Percentiles rank a stretch among this genome's conserved stretches.
These are phyloP conservation scores for Notiomystis cincta DNA, from an alignment of 2,113 vertebrate genomes.

Conservation along the genomic window DNA sequence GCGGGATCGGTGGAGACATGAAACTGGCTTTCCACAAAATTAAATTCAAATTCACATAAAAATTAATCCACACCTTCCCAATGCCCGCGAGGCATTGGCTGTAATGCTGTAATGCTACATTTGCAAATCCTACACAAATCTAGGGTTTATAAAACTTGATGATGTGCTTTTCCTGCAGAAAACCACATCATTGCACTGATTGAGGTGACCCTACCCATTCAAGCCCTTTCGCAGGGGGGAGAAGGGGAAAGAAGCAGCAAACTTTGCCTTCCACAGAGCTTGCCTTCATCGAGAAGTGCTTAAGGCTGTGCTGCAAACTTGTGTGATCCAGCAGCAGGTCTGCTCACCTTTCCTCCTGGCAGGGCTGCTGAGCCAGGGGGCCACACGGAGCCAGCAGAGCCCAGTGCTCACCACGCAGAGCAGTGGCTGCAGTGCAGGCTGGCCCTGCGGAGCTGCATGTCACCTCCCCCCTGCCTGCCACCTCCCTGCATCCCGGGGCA, in stretches of 20 bases:
- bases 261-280: not conserved
- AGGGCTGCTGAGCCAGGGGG: not conserved
- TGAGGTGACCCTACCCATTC: not conserved
- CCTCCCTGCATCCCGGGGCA: too few relatives aligned
- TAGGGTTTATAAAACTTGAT: constrained; percentile 29
- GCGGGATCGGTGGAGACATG: constrained; percentile 24
- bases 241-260: not conserved
- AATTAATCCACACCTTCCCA: constrained; percentile 55
- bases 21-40: constrained; percentile 63
- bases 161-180: constrained; percentile 43
- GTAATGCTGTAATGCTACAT: not conserved
- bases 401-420: not conserved
- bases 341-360: not conserved
- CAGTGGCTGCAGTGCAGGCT: not conserved
- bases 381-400: not conserved
- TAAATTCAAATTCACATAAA: constrained; percentile 67
- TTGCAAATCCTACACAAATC: constrained; percentile 53
- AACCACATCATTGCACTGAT: not conserved
- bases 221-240: not conserved
- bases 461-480: not conserved
- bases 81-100: constrained; percentile 31
- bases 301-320: not conserved
- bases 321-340: not conserved
- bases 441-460: not conserved
- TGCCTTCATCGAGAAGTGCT: not conserved